phyloP scores from a whole-genome alignment of 2,888 invertebrate species.

The Druceiella hillmani region DNA sequence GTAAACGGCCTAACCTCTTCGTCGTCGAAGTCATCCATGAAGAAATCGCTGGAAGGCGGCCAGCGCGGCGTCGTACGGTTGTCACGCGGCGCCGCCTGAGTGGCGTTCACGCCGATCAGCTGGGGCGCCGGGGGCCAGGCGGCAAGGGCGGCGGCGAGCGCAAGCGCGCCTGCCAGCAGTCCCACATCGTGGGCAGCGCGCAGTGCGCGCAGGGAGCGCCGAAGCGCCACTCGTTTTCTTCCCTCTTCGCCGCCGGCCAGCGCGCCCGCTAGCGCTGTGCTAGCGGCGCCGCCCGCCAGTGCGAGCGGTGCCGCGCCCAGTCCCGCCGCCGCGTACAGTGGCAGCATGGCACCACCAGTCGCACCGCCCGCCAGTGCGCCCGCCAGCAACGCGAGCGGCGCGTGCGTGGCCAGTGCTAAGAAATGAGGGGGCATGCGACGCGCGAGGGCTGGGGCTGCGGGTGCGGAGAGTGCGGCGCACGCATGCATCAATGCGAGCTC shows the following conservation, averaged over 20 bases:
- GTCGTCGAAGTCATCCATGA: conserved; percentile 51
- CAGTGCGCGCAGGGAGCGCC: conserved; percentile 40
- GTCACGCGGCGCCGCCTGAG: conserved; percentile 35
- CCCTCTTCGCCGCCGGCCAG: conserved; percentile 35
- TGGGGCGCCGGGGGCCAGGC: conserved; percentile 44
- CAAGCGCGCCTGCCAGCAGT: conserved; percentile 38
- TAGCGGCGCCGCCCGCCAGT: conserved; percentile 51
- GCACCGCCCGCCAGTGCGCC: conserved; percentile 50
- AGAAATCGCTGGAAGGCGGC: conserved; percentile 42
- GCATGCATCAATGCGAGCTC: conserved; percentile 58
- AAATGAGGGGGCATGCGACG: conserved; percentile 48
- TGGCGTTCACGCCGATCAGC: conserved; percentile 39
- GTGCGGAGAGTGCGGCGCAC: conserved; percentile 53
- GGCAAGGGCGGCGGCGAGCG: conserved; percentile 46
- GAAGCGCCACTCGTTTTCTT: conserved; percentile 36
- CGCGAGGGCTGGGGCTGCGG: conserved; percentile 46
- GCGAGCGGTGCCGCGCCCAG: conserved; percentile 53
- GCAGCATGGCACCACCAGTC: conserved; percentile 36
- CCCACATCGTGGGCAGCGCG: conserved; percentile 46
- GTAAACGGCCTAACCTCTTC: conserved; percentile 45
- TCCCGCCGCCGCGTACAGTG: conserved; percentile 51
- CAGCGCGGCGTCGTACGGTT: conserved; percentile 38
- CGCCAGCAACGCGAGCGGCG: conserved; percentile 54
- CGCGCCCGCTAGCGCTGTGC: conserved; percentile 53
- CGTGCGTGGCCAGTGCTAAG: conserved; percentile 43